Evolutionary conservation across 2,113 vertebrate species (phyloP).

Genomic region (Saguinus imperator): DNA sequence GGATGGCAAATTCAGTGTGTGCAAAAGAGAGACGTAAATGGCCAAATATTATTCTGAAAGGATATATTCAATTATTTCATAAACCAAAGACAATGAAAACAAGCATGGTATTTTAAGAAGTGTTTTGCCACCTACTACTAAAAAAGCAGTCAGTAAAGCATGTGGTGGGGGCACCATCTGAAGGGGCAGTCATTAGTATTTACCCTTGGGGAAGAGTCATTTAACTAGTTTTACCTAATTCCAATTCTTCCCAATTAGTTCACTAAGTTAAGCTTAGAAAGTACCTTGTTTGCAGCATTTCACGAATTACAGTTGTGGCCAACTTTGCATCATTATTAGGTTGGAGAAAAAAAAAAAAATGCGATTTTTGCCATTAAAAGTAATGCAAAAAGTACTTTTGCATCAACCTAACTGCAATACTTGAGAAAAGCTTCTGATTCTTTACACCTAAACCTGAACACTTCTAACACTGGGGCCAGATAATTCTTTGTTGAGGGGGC

Average conservation of each 20-base stretch:
- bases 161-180: not conserved
- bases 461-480: not conserved
- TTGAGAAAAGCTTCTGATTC: not conserved
- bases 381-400: too few relatives aligned
- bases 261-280: not conserved
- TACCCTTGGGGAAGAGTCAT: rapidly evolving
- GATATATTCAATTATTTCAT: not conserved
- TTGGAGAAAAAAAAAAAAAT: too few relatives aligned
- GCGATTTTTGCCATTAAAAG: too few relatives aligned
- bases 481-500: too few relatives aligned
- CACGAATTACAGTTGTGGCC: too few relatives aligned
- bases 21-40: rapidly evolving
- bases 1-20: not conserved
- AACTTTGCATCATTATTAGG: not conserved
- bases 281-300: not conserved
- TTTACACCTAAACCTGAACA: not conserved
- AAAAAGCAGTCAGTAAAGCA: too few relatives aligned
- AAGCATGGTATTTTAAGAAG: not conserved
- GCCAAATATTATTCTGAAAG: not conserved
- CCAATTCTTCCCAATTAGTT: not conserved
- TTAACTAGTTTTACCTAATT: too few relatives aligned
- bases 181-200: rapidly evolving
- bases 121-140: not conserved
- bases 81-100: not conserved
- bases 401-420: not conserved